These are phyloP conservation scores for Amblyraja radiata DNA, from an alignment of 2,797 vertebrate genomes.

Conservation along the genomic window DNA sequence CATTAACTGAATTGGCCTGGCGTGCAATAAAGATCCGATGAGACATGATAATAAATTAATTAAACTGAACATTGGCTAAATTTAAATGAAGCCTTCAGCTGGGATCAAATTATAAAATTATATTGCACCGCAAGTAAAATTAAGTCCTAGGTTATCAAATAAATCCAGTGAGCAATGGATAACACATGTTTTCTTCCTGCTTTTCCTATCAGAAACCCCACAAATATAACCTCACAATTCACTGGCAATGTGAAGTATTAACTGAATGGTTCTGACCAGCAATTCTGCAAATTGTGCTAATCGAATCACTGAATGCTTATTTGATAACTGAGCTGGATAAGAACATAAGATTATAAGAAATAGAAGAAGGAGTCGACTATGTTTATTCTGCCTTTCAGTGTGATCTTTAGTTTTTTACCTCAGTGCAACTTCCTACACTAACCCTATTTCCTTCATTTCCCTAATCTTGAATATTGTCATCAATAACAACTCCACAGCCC, in stretches of 20 bases:
- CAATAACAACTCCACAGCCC: too few species aligned
- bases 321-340: background rate
- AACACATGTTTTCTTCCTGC: background rate
- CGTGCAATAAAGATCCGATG: background rate
- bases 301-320: background rate
- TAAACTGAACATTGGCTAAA: background rate
- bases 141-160: background rate
- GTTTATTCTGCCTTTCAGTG: too few species aligned
- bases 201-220: too few species aligned
- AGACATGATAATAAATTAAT: background rate
- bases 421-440: too few species aligned
- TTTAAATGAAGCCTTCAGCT: background rate
- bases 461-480: too few species aligned
- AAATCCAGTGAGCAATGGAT: background rate
- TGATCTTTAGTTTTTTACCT: too few species aligned
- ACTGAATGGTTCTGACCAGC: background rate
- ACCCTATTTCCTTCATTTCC: too few species aligned
- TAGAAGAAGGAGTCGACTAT: too few species aligned
- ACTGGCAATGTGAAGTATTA: background rate
- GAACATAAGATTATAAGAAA: too few species aligned
- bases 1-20: background rate
- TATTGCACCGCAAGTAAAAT: background rate
- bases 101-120: background rate
- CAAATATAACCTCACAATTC: too few species aligned
- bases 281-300: background rate